Evolutionary conservation across 2,888 invertebrate genomes (phyloP).

Genomic region (Apotomis capreana): DNA sequence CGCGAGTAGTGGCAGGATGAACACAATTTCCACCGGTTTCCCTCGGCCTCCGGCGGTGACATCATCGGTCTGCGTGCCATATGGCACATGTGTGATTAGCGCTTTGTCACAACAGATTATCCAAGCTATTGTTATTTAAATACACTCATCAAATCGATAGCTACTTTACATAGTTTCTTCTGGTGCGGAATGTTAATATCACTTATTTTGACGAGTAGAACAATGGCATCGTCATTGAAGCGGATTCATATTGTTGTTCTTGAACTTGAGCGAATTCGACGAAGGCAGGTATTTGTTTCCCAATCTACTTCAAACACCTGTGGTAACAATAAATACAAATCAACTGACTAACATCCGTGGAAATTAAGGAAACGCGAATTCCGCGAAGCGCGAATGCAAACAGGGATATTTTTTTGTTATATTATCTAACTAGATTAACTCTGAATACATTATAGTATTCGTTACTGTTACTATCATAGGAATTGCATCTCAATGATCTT

Average conservation of each 20-base stretch:
- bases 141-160: constrained; percentile 25
- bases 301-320: constrained; percentile 21
- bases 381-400: neutral
- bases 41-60: constrained; percentile 34
- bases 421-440: too few relatives aligned
- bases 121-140: constrained; percentile 37
- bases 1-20: constrained; percentile 50
- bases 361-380: neutral
- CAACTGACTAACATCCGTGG: neutral
- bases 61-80: constrained; percentile 27
- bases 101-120: constrained; percentile 31
- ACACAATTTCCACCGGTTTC: constrained; percentile 46
- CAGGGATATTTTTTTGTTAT: too few relatives aligned
- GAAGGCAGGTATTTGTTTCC: constrained; percentile 3
- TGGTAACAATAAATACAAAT: constrained; percentile 15
- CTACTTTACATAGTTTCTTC: constrained; percentile 28
- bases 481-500: too few relatives aligned
- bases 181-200: constrained; percentile 13
- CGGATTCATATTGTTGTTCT: constrained; percentile 6
- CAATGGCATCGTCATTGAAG: neutral
- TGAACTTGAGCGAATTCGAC: constrained; percentile 16
- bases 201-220: constrained; percentile 2
- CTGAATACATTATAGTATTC: too few relatives aligned
- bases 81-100: constrained; percentile 23
- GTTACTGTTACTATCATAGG: too few relatives aligned